Percentiles rank a stretch among this genome's conserved stretches.
phyloP scores from a whole-genome alignment of 2,888 invertebrate species.

The Malacosoma neustria region DNA sequence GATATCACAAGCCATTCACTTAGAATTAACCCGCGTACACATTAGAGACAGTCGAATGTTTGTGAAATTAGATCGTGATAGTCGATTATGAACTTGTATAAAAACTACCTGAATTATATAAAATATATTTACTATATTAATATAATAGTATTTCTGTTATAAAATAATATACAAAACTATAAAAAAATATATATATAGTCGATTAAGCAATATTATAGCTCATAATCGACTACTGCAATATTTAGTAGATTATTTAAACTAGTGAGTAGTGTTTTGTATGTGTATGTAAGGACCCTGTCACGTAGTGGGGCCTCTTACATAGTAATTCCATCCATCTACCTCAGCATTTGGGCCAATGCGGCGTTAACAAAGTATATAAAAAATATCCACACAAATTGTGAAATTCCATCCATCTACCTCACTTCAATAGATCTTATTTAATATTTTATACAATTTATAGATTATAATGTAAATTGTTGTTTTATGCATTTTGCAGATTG shows the following conservation, averaged over 20 bases:
- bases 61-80: background rate
- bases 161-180: too few species aligned
- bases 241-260: slow-evolving; percentile 48
- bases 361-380: slow-evolving; percentile 23
- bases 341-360: slow-evolving; percentile 72
- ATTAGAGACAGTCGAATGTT: slow-evolving; percentile 29
- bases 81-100: background rate
- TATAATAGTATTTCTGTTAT: too few species aligned
- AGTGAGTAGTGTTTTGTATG: slow-evolving; percentile 64
- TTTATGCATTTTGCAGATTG: slow-evolving; percentile 75
- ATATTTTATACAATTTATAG: slow-evolving; percentile 76
- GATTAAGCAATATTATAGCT: background rate
- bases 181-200: background rate
- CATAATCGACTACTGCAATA: slow-evolving; percentile 26
- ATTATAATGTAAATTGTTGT: slow-evolving; percentile 64
- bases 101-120: too few species aligned
- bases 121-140: too few species aligned
- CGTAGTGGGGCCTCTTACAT: slow-evolving; percentile 62
- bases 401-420: slow-evolving; percentile 85
- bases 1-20: slow-evolving; percentile 27
- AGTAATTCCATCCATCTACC: slow-evolving; percentile 77
- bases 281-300: slow-evolving; percentile 59
- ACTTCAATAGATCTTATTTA: slow-evolving; percentile 77
- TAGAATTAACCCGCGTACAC: slow-evolving; percentile 33
- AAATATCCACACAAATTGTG: slow-evolving; percentile 72